Percentiles rank a stretch among this genome's conserved stretches.
Conservation (phyloP, 1,140 invertebrate species). For the Pachyrhynchus sulphureomaculatus region DNA sequence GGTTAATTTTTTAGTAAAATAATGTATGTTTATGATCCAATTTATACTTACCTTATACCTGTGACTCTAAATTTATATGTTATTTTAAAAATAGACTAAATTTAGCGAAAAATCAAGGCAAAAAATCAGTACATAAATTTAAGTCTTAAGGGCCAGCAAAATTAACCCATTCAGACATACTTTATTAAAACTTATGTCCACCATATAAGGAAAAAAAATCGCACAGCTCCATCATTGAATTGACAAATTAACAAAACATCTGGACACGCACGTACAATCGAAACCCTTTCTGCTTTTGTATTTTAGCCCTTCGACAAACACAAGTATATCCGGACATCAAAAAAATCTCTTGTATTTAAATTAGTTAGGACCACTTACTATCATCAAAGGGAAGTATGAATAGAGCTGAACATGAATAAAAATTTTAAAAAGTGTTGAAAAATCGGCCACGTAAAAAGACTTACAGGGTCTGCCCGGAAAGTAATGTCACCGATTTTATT, state of each 20-base stretch:
- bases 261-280: conserved; percentile 7
- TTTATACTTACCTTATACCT: too few relatives aligned
- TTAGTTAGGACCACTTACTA: conserved; percentile 20
- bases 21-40: too few relatives aligned
- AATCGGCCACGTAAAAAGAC: too few relatives aligned
- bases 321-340: conserved; percentile 22
- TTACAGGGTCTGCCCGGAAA: too few relatives aligned
- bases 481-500: too few relatives aligned
- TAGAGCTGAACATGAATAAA: neutral
- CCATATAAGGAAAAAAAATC: neutral
- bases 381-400: conserved; percentile 13
- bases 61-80: too few relatives aligned
- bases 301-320: conserved; percentile 3
- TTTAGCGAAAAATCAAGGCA: too few relatives aligned
- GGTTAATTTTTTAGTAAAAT: too few relatives aligned
- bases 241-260: conserved; percentile 26
- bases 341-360: conserved; percentile 29
- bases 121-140: too few relatives aligned
- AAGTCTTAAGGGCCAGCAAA: too few relatives aligned
- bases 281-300: conserved; percentile 22
- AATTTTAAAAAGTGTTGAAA: neutral
- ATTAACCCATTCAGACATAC: neutral
- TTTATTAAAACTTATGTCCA: conserved; percentile 5
- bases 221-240: conserved; percentile 3
- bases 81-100: too few relatives aligned